Base-by-base conservation (phyloP, 1,140 invertebrate genomes). In the Hirudo medicinalis region DNA sequence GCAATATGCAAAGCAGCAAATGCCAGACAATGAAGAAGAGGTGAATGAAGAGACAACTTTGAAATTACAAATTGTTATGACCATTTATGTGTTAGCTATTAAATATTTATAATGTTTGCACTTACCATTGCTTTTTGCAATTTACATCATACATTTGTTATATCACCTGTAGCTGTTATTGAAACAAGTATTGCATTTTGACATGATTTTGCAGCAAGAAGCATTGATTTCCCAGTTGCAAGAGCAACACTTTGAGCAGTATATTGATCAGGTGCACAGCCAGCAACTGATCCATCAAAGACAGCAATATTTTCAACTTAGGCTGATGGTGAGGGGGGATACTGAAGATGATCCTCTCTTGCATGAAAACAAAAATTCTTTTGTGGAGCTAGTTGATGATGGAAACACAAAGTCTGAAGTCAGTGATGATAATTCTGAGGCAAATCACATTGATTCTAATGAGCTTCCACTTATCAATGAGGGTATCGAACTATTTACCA, bases 201-300 rank as follows among this genome's bases (percentile, higher is more conserved):
- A n/a, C n/a, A n/a, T n/a, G n/a, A 63, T 54, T 70, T 77, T 77
- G 25, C 79, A 96, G 85, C 95, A 97, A 86, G 91, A 89, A 2
- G 87, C 92, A 68, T 83, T 97, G 22, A 92, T 98, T 69, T 85
- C 88, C 66, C 94, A 97, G 78, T 81, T 98, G 54, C 94, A 97
- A 83, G 93, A 96, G 76, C 92, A 97, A 77, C 94, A 98, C 83
- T 98, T 96, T 80, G 91, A 96, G 78, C 93, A 97, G 78, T 98
- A 97, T 79, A 94, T 97, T 88, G 90, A 95, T 78, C 92, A 89
- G 75, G 80, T 89, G 13, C 86, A 88, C 75, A 86, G 87, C 74
- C 87, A 81, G 71, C 80, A 81, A 72, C 71, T 81, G 36, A 54
- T 80, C 29, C 80, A 81, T 66, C 81, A 82, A 71, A 79, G 80